These are phyloP conservation scores for Toxonevra muliebris DNA, from an alignment of 2,888 invertebrate genomes.

Conservation along the genomic window DNA sequence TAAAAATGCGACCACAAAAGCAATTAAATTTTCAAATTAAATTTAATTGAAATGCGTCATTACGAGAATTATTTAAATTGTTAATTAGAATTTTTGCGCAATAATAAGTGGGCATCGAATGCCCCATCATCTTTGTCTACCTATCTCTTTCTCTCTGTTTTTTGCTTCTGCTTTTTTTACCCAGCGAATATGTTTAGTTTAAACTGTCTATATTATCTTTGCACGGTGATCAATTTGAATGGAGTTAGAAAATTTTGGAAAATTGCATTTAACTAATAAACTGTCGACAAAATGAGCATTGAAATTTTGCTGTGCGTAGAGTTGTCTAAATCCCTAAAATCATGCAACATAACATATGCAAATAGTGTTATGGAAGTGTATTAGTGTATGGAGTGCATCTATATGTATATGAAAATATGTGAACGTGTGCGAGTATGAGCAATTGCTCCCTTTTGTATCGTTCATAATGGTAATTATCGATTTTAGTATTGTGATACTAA, in stretches of 20 bases:
- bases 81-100: constrained; percentile 48
- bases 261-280: constrained; percentile 24
- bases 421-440: no score
- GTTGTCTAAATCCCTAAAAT: no score
- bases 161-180: not conserved
- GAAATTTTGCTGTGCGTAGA: no score
- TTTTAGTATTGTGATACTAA: constrained; percentile 11
- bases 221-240: not conserved
- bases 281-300: not conserved
- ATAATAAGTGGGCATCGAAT: not conserved
- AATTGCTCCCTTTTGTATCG: no score
- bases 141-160: not conserved
- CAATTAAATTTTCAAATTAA: constrained; percentile 59
- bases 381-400: no score
- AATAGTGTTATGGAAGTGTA: no score
- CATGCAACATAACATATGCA: no score
- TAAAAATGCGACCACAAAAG: constrained; percentile 31
- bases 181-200: not conserved
- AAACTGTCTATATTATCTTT: not conserved
- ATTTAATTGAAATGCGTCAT: constrained; percentile 54
- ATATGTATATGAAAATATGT: no score
- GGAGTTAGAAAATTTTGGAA: constrained; percentile 7
- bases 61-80: constrained; percentile 56
- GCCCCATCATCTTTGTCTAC: no score
- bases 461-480: constrained; percentile 8